Percentiles rank a stretch among this genome's conserved stretches.
Evolutionary conservation across 2,888 invertebrate species (phyloP).

Genomic region (Epirrhoe tristata): DNA sequence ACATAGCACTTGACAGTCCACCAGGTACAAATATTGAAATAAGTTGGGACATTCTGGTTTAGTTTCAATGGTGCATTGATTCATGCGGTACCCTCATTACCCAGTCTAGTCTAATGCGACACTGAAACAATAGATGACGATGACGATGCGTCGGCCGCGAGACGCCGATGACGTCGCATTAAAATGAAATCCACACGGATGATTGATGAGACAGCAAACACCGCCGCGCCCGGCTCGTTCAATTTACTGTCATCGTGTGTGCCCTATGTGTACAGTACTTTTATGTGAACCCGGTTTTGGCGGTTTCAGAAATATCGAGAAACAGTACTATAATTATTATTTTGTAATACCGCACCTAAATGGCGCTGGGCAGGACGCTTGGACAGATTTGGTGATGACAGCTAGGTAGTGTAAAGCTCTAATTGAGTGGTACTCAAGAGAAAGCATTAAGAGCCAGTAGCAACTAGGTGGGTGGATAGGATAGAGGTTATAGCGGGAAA

Average conservation of each 20-base stretch:
- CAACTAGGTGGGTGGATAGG: too few relatives aligned
- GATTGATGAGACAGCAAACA: constrained; percentile 83
- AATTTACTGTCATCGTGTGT: constrained; percentile 70
- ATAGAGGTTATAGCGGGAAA: too few relatives aligned
- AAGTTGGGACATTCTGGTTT: background rate
- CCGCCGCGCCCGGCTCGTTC: constrained; percentile 75
- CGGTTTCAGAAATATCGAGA: constrained; percentile 2
- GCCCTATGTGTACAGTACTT: constrained; percentile 15
- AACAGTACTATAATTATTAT: too few relatives aligned
- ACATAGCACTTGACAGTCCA: too few relatives aligned
- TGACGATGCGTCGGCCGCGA: constrained; percentile 68
- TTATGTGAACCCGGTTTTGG: constrained; percentile 11
- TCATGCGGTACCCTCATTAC: constrained; percentile 15
- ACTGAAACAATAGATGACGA: constrained; percentile 60
- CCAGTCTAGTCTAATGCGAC: constrained; percentile 32
- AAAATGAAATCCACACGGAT: constrained; percentile 83
- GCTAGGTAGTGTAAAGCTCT: too few relatives aligned
- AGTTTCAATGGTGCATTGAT: background rate
- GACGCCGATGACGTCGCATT: constrained; percentile 82
- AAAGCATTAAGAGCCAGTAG: too few relatives aligned
- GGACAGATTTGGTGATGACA: too few relatives aligned
- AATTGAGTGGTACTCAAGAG: too few relatives aligned
- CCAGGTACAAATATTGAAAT: too few relatives aligned
- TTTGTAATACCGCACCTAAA: too few relatives aligned
- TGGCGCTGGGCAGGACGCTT: too few relatives aligned